Conservation (phyloP, 2,113 vertebrate genomes). For the Tychaedon coryphoeus region DNA sequence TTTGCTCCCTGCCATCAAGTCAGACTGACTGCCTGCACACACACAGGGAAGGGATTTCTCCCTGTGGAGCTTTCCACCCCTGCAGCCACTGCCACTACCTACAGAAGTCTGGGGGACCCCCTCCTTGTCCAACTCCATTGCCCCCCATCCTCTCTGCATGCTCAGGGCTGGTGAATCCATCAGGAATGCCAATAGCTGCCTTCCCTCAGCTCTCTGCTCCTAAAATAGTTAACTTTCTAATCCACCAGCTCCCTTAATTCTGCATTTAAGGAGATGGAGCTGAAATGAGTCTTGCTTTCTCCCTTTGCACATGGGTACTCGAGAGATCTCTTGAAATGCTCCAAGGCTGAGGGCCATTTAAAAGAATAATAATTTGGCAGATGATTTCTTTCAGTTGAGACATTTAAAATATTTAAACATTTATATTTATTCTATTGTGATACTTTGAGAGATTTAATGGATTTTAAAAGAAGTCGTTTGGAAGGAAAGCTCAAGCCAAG, state of each 20-base stretch:
- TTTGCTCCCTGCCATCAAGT: background rate
- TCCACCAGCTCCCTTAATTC: background rate
- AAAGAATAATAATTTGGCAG: background rate
- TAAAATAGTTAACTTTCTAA: background rate
- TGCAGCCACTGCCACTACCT: background rate
- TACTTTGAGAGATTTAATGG: background rate
- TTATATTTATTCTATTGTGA: background rate
- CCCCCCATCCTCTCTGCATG: background rate
- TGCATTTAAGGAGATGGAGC: background rate
- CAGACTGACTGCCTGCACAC: background rate
- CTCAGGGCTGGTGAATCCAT: background rate
- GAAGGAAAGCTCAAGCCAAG: background rate
- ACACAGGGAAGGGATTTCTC: background rate
- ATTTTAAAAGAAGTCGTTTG: background rate
- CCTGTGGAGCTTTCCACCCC: background rate
- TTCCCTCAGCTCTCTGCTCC: background rate
- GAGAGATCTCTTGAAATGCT: background rate
- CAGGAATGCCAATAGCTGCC: background rate
- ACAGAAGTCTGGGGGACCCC: background rate
- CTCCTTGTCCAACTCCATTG: background rate
- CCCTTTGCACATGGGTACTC: accelerated
- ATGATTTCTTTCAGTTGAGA: background rate
- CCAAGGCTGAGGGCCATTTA: background rate
- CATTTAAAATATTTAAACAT: background rate
- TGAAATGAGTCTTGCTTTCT: background rate